Percentiles rank a stretch among this genome's conserved stretches.
These are phyloP conservation scores for Rhinolophus ferrumequinum DNA, from an alignment of 2,113 vertebrate species.

Conservation along the genomic window DNA sequence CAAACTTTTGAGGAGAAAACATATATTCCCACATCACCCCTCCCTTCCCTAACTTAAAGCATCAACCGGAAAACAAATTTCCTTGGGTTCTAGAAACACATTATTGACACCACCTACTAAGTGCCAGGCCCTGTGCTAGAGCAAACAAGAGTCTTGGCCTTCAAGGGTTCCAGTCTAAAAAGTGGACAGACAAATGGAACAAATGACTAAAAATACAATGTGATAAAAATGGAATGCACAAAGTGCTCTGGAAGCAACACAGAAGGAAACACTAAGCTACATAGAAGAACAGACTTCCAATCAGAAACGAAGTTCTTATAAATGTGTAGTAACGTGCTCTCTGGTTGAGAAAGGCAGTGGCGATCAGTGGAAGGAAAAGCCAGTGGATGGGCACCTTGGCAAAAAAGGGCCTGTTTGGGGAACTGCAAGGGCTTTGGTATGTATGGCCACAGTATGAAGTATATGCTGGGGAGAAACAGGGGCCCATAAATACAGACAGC, in stretches of 20 bases:
- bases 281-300: background rate
- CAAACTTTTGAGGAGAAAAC: slow-evolving; percentile 19
- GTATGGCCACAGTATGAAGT: background rate
- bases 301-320: background rate
- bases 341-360: background rate
- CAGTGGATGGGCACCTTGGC: too few relatives aligned
- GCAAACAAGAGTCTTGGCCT: background rate
- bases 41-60: background rate
- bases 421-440: background rate
- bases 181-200: background rate
- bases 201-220: background rate
- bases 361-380: background rate
- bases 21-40: background rate
- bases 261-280: background rate
- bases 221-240: background rate
- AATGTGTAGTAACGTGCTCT: background rate
- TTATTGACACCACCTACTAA: background rate
- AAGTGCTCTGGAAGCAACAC: background rate
- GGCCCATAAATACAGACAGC: background rate
- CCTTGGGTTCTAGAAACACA: background rate
- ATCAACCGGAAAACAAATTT: slow-evolving; percentile 2
- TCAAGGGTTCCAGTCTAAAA: background rate
- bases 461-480: background rate
- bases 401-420: background rate
- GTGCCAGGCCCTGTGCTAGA: background rate